Base-by-base conservation (phyloP, 2,888 invertebrate species). In the Tipula unca region DNA sequence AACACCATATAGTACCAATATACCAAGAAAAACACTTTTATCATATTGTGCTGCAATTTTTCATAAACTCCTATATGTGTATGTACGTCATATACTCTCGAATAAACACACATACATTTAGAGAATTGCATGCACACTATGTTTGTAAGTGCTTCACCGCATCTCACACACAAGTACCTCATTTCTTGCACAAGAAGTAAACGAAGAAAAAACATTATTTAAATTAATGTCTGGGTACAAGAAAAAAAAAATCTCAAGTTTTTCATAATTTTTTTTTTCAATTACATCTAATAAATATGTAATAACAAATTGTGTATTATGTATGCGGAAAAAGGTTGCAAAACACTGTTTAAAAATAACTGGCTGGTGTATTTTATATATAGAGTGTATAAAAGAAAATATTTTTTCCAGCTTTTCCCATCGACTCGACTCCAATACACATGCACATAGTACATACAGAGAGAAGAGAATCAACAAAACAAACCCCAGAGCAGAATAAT, bases 1-100 rank as follows among this genome's bases (percentile, higher is more conserved):
- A 69, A 69, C 69, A n/a, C n/a, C 25, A 69, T 69, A 69, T 25
- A 48, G 25, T 25, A 69, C 69, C n/a, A 42, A 48, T n/a, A 48
- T n/a, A 48, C 17, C n/a, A 48, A 69, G 8, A 69, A 69, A 20
- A 69, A 69, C 25, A 25, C 25, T 69, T 69, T 69, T 69, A 69
- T 69, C 69, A 69, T 69, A 69, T 69, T 69, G 69, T 69, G 69
- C 69, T 25, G 69, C 69, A 69, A 69, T 69, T 69, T 69, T 69
- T 69, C 69, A 69, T 25, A 69, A 69, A 69, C 25, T 69, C 69
- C 69, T 69, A 10, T 69, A 25, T n/a, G n/a, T n/a, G n/a, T n/a
- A n/a, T n/a, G n/a, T n/a, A n/a, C n/a, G n/a, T n/a, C n/a, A n/a
- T 48, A 48, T 5, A 69, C 25, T 25, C 10, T 25, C 14, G 5